Evolutionary conservation across 2,797 vertebrate species (phyloP).

Genomic region (Anomalospiza imberbis): DNA sequence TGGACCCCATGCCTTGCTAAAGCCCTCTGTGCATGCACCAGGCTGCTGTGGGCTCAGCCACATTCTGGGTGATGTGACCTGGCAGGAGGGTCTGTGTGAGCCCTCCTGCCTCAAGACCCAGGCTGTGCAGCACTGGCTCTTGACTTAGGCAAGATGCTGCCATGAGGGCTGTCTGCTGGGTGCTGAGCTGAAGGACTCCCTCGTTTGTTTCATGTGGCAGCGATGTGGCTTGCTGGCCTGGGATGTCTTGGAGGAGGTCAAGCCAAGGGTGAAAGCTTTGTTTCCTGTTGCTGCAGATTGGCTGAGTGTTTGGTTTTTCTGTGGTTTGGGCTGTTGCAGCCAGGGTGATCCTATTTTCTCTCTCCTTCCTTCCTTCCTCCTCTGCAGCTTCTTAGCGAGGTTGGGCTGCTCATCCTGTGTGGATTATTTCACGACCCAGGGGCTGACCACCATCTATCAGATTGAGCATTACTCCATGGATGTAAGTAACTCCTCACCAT

Average conservation of each 20-base stretch:
- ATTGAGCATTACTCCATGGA: constrained; percentile 99
- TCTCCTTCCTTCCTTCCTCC: constrained; percentile 72
- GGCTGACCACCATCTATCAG: constrained; percentile 99
- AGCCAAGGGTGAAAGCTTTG: constrained; percentile 47
- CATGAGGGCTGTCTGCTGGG: background rate
- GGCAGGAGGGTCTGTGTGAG: background rate
- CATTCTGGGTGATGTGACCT: background rate
- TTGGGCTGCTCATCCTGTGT: constrained; percentile 98
- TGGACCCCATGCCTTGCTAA: background rate
- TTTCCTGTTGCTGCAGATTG: constrained; percentile 63
- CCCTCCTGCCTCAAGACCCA: background rate
- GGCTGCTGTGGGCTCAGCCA: background rate
- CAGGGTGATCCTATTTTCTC: constrained; percentile 77
- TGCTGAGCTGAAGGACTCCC: background rate
- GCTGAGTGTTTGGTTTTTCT: constrained; percentile 74
- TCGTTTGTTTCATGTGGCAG: background rate
- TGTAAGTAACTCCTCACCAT: constrained; percentile 87
- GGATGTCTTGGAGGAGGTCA: constrained; percentile 27
- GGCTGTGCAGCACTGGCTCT: background rate
- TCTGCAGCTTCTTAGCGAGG: constrained; percentile 95
- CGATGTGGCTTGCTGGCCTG: background rate
- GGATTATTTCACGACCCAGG: constrained; percentile 99
- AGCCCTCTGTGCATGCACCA: background rate
- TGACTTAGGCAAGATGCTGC: background rate
- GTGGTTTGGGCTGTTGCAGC: constrained; percentile 75